Base-by-base conservation (phyloP, 2,888 invertebrate species). In the Gymnoscelis rufifasciata region DNA sequence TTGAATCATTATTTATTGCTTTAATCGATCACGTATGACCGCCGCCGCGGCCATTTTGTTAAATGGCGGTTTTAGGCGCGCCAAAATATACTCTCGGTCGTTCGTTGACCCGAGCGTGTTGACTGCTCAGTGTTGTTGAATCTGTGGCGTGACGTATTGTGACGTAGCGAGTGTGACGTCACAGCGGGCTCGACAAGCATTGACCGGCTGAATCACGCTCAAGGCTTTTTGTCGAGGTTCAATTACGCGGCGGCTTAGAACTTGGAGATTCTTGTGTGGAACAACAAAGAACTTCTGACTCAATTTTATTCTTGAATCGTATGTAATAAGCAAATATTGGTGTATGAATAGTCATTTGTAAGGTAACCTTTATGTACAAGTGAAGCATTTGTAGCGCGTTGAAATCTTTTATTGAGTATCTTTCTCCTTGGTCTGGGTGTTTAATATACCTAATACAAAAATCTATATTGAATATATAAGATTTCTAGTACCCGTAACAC, bases 11-110 rank as follows among this genome's bases (percentile, higher is more conserved):
- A 63, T 60, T 59, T 59, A 63, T 57, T 47, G 49, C 44, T 46
- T 48, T 57, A 62, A 66, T 66, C 61, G 59, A 60, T 61, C 53
- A 57, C 54, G 56, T 56, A 58, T 58, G 50, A 43, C 50, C 47
- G 54, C 28, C 52, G 52, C 55, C 57, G 62, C 55, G 52, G 52
- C 45, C 43, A 53, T 60, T 64, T 48, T 66, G 56, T 56, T 78
- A 80, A 68, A 79, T 79, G 78, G 79, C 73, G 68, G 56, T 52
- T 73, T 74, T 73, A 66, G 68, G 74, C 74, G 75, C 78, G 80
- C 82, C 80, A 82, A 84, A 84, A 81, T 80, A 78, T 75, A 75
- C 70, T 74, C 73, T 74, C 81, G 84, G 83, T 77, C 84, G 86
- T 84, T 83, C 83, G 79, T 83, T 80, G 78, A 84, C 76, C 70